These are phyloP conservation scores for Dinoponera quadriceps DNA, from an alignment of 1,140 invertebrate genomes.

Conservation along the genomic window DNA sequence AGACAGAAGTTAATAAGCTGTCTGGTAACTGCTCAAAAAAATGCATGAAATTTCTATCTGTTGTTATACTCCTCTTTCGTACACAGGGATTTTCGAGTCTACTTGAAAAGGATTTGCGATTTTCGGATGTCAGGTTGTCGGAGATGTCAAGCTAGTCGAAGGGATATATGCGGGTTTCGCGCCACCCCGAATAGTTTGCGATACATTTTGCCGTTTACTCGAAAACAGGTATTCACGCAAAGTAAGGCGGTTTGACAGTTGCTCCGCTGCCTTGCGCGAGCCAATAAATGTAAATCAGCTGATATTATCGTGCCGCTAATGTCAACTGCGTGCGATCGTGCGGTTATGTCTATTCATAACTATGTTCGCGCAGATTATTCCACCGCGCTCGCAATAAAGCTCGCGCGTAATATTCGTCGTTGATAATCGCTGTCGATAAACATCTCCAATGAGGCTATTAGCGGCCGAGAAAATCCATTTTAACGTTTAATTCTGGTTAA, in stretches of 20 bases:
- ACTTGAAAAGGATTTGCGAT: neutral
- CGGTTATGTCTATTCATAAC: constrained; percentile 30
- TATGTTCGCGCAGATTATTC: constrained; percentile 29
- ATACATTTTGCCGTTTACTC: constrained; percentile 18
- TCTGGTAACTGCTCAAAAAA: no score
- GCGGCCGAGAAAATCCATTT: constrained; percentile 39
- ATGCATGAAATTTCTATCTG: no score
- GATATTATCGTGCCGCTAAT: constrained; percentile 42
- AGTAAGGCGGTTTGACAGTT: constrained; percentile 38
- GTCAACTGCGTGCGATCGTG: constrained; percentile 37
- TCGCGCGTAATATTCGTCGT: constrained; percentile 41
- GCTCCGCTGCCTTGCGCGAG: neutral
- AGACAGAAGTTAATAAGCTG: no score
- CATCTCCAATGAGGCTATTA: constrained; percentile 38
- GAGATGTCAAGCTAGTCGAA: no score
- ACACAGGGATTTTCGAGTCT: neutral
- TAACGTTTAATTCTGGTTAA: constrained; percentile 38
- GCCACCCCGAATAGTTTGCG: neutral
- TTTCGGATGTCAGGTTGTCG: no score
- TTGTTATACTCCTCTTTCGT: neutral
- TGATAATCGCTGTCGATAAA: constrained; percentile 51
- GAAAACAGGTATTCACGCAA: constrained; percentile 27
- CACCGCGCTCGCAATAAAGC: constrained; percentile 39
- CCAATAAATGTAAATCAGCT: constrained; percentile 51
- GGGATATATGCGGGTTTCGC: neutral